These are phyloP conservation scores for Hylomyscus alleni DNA, from an alignment of 2,797 vertebrate genomes.

Conservation along the genomic window DNA sequence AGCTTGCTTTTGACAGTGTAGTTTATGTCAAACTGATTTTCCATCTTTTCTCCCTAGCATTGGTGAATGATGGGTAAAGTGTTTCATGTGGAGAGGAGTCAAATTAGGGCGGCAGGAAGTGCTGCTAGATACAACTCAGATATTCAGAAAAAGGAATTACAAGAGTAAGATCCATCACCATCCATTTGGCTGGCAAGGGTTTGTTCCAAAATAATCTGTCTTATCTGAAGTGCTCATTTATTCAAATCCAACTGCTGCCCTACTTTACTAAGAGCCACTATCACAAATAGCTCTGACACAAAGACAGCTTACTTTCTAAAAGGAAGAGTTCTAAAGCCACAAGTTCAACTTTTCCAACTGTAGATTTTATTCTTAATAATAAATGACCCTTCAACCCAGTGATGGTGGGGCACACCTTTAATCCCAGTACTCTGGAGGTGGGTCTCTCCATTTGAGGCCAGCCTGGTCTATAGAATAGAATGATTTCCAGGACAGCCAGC, in stretches of 20 bases:
- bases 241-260: constrained; percentile 56
- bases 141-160: constrained; percentile 28
- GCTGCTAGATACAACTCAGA: constrained; percentile 30
- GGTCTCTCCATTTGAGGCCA: background rate
- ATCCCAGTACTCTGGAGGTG: background rate
- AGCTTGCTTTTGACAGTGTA: constrained; percentile 54
- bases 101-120: background rate
- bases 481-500: background rate
- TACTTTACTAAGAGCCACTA: constrained; percentile 26
- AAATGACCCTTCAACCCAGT: background rate
- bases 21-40: constrained; percentile 64
- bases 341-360: constrained; percentile 47
- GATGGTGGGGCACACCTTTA: background rate
- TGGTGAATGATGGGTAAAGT: constrained; percentile 1
- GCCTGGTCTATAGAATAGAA: background rate
- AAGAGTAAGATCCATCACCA: constrained; percentile 34
- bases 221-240: constrained; percentile 53
- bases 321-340: constrained; percentile 50
- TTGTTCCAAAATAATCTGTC: constrained; percentile 38
- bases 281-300: constrained; percentile 23
- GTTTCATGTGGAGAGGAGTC: constrained; percentile 6
- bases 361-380: constrained; percentile 61
- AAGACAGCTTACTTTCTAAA: constrained; percentile 50
- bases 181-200: constrained; percentile 19
- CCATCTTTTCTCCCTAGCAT: constrained; percentile 13